Percentiles rank a stretch among this genome's conserved stretches.
Evolutionary conservation across 1,140 invertebrate genomes (phyloP).

Genomic region (Eulimnadia texana): DNA sequence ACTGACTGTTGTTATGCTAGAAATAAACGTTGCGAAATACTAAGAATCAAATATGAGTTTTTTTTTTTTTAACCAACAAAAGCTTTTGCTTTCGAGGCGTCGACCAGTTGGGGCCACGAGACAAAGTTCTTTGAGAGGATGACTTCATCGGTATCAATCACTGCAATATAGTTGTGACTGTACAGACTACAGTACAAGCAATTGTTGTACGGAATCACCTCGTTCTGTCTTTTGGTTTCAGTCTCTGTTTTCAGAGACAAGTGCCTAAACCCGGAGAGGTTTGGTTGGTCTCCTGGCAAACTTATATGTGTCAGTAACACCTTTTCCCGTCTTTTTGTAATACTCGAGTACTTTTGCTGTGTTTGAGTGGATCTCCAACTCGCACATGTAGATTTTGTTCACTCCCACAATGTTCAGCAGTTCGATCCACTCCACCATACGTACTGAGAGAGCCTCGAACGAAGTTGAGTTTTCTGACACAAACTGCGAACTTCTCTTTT

Average conservation of each 20-base stretch:
- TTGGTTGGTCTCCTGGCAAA: constrained; percentile 78
- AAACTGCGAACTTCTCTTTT: constrained; percentile 76
- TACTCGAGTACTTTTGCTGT: constrained; percentile 76
- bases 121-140: constrained; percentile 72
- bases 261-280: constrained; percentile 71
- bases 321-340: constrained; percentile 56
- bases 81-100: constrained; percentile 48
- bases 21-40: constrained; percentile 91
- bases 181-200: constrained; percentile 88
- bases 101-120: constrained; percentile 67
- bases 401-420: constrained; percentile 70
- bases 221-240: constrained; percentile 83
- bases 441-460: constrained; percentile 77
- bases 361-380: constrained; percentile 78
- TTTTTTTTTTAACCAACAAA: constrained; percentile 47
- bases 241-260: constrained; percentile 72
- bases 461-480: constrained; percentile 89
- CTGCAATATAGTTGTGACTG: constrained; percentile 71
- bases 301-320: constrained; percentile 74
- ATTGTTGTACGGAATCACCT: constrained; percentile 92
- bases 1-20: constrained; percentile 70
- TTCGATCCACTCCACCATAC: constrained; percentile 91
- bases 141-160: constrained; percentile 89
- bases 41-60: constrained; percentile 71
- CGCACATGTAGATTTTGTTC: constrained; percentile 83